Base-by-base conservation (phyloP, 1,140 invertebrate species). In the Neoseiulus cucumeris region DNA sequence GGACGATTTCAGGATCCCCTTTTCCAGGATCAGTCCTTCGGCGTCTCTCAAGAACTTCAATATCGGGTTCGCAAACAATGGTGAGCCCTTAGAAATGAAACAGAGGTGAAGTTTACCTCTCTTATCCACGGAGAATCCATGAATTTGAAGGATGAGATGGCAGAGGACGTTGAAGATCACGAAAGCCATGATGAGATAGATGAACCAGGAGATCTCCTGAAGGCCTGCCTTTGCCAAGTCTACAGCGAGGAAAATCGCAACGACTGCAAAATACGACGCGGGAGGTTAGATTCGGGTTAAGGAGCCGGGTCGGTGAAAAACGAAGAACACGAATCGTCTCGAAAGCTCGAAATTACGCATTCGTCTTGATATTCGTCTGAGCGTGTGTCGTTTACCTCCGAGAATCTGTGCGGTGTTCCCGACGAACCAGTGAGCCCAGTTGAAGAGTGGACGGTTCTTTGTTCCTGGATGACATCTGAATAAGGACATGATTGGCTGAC, bases 381-480 rank as follows among this genome's bases (percentile, higher is more conserved):
- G 82, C n/a, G n/a, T n/a, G n/a, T n/a, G n/a, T n/a, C n/a, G 44
- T 76, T 71, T 80, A 93, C 91, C 87, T 72, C 83, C 88, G 65
- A 92, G 78, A 70, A 93, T 88, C 73, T 93, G 89, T 1, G 90
- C 91, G n/a, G 83, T 76, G 75, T 93, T 95, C 55, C 92, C 92
- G 69, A 89, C 81, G 44, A 88, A 78, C 89, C 91, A 96, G 76
- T 96, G 91, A 17, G 83, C 72, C 91, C 91, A 96, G 75, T 98
- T 98, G 78, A 96, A 95, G 65, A 92, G 77, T 0, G 85, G 82
- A 65, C 91, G 79, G 70, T 83, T 84, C 1, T 83, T 80, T 47
- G 86, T 84, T 59, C 84, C 85, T 0, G 91, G 89, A 73, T 86
- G 83, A 2, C 89, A 90, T 66, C 92, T 82, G 74, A 92, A 85